These are phyloP conservation scores for Manis crassicaudata DNA, from an alignment of 2,797 vertebrate genomes.

Conservation along the genomic window DNA sequence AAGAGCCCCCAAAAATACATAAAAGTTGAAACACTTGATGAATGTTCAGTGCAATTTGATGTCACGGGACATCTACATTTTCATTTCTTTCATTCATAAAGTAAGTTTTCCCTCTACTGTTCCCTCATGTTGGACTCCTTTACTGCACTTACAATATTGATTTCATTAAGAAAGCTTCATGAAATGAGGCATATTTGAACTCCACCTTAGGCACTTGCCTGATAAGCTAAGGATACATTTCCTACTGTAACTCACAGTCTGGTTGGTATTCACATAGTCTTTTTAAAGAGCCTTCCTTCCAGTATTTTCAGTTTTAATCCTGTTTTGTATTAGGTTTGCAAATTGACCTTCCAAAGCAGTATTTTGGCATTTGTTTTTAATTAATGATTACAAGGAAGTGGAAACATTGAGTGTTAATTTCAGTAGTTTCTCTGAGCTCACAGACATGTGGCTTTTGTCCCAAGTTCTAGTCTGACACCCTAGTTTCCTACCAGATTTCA, in stretches of 20 bases:
- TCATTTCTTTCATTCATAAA: background rate
- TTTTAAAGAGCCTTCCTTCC: background rate
- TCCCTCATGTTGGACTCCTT: background rate
- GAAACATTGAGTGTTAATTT: background rate
- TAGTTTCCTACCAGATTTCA: background rate
- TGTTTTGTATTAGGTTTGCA: background rate
- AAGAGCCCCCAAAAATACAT: background rate
- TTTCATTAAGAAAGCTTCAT: background rate
- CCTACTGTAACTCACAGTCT: background rate
- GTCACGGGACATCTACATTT: background rate
- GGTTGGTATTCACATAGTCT: background rate
- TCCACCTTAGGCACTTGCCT: background rate
- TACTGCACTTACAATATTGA: background rate
- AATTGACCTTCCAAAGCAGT: background rate
- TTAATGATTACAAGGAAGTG: background rate
- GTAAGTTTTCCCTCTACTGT: background rate
- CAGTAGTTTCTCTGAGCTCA: background rate
- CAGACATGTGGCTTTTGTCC: background rate
- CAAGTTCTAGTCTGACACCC: background rate
- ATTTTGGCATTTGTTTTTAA: background rate
- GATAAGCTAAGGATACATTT: background rate
- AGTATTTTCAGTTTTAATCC: background rate
- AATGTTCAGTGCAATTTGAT: background rate
- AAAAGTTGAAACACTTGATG: background rate
- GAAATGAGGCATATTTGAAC: slow-evolving; percentile 1